Percentiles rank a stretch among this genome's conserved stretches.
These are phyloP conservation scores for Eolophus roseicapilla DNA, from an alignment of 2,113 vertebrate genomes.

Conservation along the genomic window DNA sequence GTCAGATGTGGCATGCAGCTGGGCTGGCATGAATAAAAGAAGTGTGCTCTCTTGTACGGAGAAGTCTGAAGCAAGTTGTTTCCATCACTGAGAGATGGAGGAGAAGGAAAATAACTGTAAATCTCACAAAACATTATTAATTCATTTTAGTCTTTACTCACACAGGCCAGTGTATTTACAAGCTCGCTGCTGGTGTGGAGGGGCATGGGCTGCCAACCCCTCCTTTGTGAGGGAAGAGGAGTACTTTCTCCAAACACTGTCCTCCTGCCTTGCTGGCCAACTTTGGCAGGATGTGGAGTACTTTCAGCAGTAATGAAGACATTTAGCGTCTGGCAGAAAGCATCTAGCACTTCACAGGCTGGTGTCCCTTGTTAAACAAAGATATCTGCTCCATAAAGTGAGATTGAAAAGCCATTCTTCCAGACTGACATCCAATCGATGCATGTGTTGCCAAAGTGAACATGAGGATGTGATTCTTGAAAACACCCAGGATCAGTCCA, in stretches of 20 bases:
- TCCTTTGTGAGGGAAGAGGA: background rate
- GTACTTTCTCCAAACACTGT: background rate
- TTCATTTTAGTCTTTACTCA: background rate
- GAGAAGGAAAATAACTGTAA: background rate
- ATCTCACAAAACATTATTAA: background rate
- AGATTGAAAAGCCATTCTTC: background rate
- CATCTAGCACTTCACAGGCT: background rate
- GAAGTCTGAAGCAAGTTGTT: background rate
- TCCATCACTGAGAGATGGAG: background rate
- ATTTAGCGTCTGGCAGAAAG: background rate
- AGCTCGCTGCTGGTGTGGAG: background rate
- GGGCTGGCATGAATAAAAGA: background rate
- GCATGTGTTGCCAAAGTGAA: background rate
- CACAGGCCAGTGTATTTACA: background rate
- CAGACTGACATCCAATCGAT: background rate
- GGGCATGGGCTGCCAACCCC: accelerated
- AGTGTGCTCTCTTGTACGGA: background rate
- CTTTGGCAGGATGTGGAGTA: background rate
- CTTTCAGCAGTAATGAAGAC: background rate
- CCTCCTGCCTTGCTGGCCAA: background rate
- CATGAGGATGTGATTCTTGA: background rate
- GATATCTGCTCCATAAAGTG: background rate
- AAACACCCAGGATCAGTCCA: background rate
- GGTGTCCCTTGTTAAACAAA: background rate
- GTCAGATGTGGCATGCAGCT: accelerated